phyloP scores from a whole-genome alignment of 35 echinoderm and acorn worm genomes.

The Strongylocentrotus purpuratus region DNA sequence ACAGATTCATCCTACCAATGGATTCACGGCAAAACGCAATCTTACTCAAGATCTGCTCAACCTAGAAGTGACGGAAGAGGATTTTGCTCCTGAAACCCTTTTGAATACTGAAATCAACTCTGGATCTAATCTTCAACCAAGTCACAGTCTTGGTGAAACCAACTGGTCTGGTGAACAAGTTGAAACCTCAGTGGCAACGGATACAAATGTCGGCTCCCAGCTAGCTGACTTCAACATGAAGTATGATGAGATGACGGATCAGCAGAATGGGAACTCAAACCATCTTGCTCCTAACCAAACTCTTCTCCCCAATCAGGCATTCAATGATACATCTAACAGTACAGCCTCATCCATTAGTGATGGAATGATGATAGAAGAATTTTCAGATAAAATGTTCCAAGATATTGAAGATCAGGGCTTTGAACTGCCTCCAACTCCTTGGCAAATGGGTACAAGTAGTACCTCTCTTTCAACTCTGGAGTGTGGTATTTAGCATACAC shows the following conservation, averaged over 20 bases:
- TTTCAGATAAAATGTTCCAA: constrained; percentile 43
- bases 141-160: constrained; percentile 2
- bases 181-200: background rate
- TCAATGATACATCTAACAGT: constrained; percentile 66
- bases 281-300: background rate
- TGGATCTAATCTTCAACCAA: constrained; percentile 14
- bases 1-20: background rate
- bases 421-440: constrained; percentile 38
- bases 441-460: constrained; percentile 59
- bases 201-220: constrained; percentile 38
- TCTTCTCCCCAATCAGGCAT: constrained; percentile 33
- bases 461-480: constrained; percentile 56
- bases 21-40: constrained; percentile 62
- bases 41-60: constrained; percentile 58
- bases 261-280: constrained; percentile 15
- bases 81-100: constrained; percentile 44
- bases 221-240: constrained; percentile 40
- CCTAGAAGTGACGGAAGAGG: constrained; percentile 60
- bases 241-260: constrained; percentile 42
- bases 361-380: constrained; percentile 61
- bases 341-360: constrained; percentile 64
- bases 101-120: constrained; percentile 30
- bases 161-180: constrained; percentile 10
- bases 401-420: constrained; percentile 45
- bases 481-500: constrained; percentile 55